Percentiles rank a stretch among this genome's conserved stretches.
Conservation (phyloP, 2,888 invertebrate genomes). For the Harpagoxenus sublaevis region DNA sequence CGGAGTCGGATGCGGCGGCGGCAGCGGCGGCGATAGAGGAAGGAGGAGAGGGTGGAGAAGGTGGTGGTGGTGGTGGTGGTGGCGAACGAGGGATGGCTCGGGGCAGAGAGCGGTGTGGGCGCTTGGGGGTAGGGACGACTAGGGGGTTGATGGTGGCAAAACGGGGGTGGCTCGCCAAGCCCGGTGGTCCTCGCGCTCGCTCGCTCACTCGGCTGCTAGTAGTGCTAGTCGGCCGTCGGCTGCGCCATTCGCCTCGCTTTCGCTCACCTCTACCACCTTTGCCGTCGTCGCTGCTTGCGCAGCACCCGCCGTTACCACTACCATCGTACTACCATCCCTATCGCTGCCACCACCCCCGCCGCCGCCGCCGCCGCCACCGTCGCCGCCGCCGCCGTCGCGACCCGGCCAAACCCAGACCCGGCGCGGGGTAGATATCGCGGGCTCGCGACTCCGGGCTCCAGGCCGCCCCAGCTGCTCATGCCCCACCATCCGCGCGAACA, state of each 20-base stretch:
- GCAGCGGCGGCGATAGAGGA: constrained; percentile 3
- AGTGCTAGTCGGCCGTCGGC: constrained; percentile 7
- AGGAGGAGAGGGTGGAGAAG: constrained; percentile 42
- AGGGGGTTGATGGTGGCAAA: constrained; percentile 51
- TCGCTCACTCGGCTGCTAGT: constrained; percentile 45
- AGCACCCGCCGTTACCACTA: constrained; percentile 41
- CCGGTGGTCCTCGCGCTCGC: constrained; percentile 66
- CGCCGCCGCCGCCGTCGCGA: constrained; percentile 71
- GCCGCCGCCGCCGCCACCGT: neutral
- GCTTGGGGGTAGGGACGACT: constrained; percentile 27
- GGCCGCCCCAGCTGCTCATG: constrained; percentile 78
- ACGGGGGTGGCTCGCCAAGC: constrained; percentile 64
- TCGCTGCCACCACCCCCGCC: neutral
- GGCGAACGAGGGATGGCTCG: constrained; percentile 25
- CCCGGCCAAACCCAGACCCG: constrained; percentile 82
- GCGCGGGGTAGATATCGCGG: constrained; percentile 76
- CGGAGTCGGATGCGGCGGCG: constrained; percentile 42
- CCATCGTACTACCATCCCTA: constrained; percentile 3
- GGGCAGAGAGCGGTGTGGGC: constrained; percentile 6
- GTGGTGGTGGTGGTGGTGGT: constrained; percentile 17
- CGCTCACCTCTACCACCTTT: constrained; percentile 18
- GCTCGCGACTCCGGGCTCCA: constrained; percentile 78
- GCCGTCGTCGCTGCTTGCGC: constrained; percentile 43
- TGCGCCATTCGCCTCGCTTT: constrained; percentile 41
- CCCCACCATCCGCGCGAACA: constrained; percentile 63